A percentile compares a stretch with the other conserved stretches of the same genome.
Evolutionary conservation across 2,113 vertebrate genomes (phyloP).

Genomic region (Neoarius graeffei): DNA sequence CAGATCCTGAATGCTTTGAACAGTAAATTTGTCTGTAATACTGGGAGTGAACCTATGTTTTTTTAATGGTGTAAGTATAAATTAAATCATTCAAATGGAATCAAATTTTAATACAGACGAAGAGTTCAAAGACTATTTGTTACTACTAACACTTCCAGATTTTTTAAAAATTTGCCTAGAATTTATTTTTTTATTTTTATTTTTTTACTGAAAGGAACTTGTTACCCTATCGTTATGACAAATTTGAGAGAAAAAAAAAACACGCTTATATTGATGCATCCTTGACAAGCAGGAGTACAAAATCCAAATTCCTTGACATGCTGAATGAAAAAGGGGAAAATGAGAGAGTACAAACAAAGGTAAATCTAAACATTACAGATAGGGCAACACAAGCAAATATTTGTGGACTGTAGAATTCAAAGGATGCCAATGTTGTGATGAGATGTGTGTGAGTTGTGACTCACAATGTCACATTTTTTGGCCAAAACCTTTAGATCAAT

Average conservation of each 20-base stretch:
- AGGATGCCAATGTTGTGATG: conserved; percentile 36
- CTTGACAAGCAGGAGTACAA: too few relatives aligned
- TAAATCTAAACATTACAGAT: conserved; percentile 26
- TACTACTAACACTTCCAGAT: neutral
- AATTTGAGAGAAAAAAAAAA: neutral
- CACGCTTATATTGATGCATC: neutral
- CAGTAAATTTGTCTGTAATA: neutral
- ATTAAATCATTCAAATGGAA: neutral
- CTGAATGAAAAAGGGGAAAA: neutral
- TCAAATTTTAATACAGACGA: neutral
- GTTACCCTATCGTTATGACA: neutral
- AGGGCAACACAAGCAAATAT: conserved; percentile 44
- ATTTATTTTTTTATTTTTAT: neutral
- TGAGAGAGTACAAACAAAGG: neutral
- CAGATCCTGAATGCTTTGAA: conserved; percentile 8
- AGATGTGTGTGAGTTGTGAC: conserved; percentile 41
- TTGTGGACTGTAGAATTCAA: conserved; percentile 30
- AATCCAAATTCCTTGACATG: neutral
- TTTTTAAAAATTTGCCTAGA: neutral
- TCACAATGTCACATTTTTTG: conserved; percentile 30
- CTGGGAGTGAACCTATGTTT: neutral
- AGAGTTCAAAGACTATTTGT: neutral
- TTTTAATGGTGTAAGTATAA: neutral
- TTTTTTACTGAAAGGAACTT: neutral
- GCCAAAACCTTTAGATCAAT: conserved; percentile 42